phyloP scores from a whole-genome alignment of 2,888 invertebrate species.

The Acanthosoma haemorrhoidale region DNA sequence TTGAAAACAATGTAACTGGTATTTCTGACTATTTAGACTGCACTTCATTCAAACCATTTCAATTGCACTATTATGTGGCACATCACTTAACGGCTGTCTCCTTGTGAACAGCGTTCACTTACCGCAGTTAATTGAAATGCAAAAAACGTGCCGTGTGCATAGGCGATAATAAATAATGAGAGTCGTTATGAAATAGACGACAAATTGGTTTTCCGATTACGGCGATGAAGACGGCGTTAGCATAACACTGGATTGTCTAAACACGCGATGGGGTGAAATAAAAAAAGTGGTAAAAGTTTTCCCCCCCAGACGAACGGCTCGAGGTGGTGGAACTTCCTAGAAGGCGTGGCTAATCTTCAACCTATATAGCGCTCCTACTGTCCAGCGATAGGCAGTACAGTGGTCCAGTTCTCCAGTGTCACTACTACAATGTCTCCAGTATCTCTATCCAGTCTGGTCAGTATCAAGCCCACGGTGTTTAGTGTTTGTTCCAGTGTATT shows the following conservation, averaged over 20 bases:
- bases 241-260: slow-evolving; percentile 6
- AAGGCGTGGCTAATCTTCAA: neutral
- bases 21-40: too few relatives aligned
- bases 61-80: too few relatives aligned
- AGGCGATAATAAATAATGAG: neutral
- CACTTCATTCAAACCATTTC: too few relatives aligned
- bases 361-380: neutral
- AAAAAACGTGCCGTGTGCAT: too few relatives aligned
- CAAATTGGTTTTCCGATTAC: slow-evolving; percentile 3
- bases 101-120: too few relatives aligned
- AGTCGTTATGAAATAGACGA: neutral
- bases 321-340: neutral
- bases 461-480: neutral
- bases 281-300: neutral
- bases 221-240: neutral
- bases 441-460: neutral
- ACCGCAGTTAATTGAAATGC: too few relatives aligned
- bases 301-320: neutral
- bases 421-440: neutral
- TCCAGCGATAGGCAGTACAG: neutral
- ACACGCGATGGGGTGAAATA: neutral
- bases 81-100: too few relatives aligned
- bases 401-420: neutral
- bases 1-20: too few relatives aligned
- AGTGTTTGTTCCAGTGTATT: neutral